Conservation (phyloP, 2,797 vertebrate species). For the Atherinosoma microstoma region DNA sequence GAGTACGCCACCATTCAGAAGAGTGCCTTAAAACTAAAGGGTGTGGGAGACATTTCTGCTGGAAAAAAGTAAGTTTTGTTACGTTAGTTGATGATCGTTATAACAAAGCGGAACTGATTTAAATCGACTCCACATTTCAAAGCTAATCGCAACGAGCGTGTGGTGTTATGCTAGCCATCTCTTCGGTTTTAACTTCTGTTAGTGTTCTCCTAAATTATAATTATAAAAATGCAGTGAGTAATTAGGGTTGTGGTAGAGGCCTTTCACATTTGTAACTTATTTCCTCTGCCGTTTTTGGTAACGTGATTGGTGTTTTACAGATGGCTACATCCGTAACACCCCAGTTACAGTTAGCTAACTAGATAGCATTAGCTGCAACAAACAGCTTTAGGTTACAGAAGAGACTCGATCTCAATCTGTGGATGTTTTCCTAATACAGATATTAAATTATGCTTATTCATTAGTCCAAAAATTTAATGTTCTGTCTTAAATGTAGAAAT, state of each 20-base stretch:
- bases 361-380: background rate
- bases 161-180: constrained; percentile 26
- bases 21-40: constrained; percentile 80
- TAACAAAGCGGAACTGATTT: fast-evolving
- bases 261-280: background rate
- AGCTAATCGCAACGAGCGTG: background rate
- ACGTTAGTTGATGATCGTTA: fast-evolving
- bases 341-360: background rate
- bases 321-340: background rate
- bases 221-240: background rate
- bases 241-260: background rate
- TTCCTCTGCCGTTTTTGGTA: background rate
- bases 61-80: constrained; percentile 77
- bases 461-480: background rate
- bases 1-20: constrained; percentile 74
- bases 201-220: background rate
- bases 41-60: constrained; percentile 59
- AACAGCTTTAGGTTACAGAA: no score
- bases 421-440: background rate
- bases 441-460: background rate
- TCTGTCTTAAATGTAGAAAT: background rate
- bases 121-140: fast-evolving
- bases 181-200: background rate
- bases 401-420: background rate
- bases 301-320: background rate